A percentile compares a stretch with the other conserved stretches of the same genome.
These are phyloP conservation scores for Paramisgurnus dabryanus DNA, from an alignment of 2,113 vertebrate species.

Conservation along the genomic window DNA sequence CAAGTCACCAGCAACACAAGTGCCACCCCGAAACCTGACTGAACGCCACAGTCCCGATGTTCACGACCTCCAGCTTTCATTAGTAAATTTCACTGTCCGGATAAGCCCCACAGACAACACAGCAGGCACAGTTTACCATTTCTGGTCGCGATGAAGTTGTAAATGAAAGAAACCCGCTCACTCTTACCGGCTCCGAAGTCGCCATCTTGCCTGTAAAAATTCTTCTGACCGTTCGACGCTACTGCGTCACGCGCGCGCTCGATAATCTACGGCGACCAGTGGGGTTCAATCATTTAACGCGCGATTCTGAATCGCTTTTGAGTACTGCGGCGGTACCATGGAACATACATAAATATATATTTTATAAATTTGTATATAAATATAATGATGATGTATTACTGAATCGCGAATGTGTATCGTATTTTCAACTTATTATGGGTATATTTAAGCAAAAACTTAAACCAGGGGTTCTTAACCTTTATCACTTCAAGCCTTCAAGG, in stretches of 20 bases:
- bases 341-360: too few species aligned
- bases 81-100: background rate
- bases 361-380: too few species aligned
- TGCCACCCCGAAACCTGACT: background rate
- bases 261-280: slow-evolving; percentile 68
- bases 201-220: slow-evolving; percentile 79
- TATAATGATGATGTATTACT: too few species aligned
- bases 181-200: slow-evolving; percentile 84
- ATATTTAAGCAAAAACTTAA: too few species aligned
- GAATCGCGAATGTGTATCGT: too few species aligned
- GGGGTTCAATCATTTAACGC: background rate
- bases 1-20: slow-evolving; percentile 13
- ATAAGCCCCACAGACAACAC: background rate
- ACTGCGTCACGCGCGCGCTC: slow-evolving; percentile 70
- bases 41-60: background rate
- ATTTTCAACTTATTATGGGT: too few species aligned
- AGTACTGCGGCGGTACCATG: background rate
- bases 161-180: slow-evolving; percentile 40
- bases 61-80: background rate
- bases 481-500: too few species aligned
- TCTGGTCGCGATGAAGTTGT: slow-evolving; percentile 3
- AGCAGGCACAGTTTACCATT: background rate
- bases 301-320: background rate
- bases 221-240: slow-evolving; percentile 67
- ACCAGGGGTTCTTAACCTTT: too few species aligned